Evolutionary conservation across 2,113 vertebrate genomes (phyloP), one percentile per base, ranked within the genome.

Genomic region (Poecilia latipinna): DNA sequence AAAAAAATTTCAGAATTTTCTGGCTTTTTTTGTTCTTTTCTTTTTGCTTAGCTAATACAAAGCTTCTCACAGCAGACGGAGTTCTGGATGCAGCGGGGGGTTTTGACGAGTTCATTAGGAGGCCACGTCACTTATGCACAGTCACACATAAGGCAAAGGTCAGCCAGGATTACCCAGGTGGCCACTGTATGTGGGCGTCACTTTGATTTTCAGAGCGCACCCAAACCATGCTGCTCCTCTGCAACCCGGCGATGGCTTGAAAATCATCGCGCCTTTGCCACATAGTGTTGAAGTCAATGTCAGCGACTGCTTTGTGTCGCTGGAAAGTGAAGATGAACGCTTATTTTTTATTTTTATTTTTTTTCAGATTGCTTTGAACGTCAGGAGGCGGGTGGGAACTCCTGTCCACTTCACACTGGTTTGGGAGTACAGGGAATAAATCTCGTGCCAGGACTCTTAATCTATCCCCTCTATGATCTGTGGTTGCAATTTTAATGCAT

Each of bases 31-130:
- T 28, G 28, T 19, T 12, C 29, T 29, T 26, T 72, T 75, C 63
- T 63, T 19, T 51, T 28, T 22, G 69, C 66, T 74, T 32, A 48
- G 13, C 64, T 48, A 75, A 82, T 39, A 42, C 39, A 28, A 26
- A 51, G 68, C 79, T 70, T 19, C 65, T 76, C 68, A 75, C 84
- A 74, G 86, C 82, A 77, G 73, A 72, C 35, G 71, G 66, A 72
- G 82, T 22, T 22, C 68, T 78, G 78, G 70, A 74, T 88, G 67
- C 83, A 80, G 88, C 82, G 51, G 81, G 85, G 48, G 78, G 72
- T 86, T 89, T 86, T 67, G 81, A 93, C 87, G 88, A 91, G 89
- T 92, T 92, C 91, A 91, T 92, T 91, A 91, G 85, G 78, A 84
- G 86, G 87, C 84, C 88, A 84, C 66, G 82, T 80, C 84, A 82